phyloP scores from a whole-genome alignment of 2,113 vertebrate species.

The Zosterops japonicus region DNA sequence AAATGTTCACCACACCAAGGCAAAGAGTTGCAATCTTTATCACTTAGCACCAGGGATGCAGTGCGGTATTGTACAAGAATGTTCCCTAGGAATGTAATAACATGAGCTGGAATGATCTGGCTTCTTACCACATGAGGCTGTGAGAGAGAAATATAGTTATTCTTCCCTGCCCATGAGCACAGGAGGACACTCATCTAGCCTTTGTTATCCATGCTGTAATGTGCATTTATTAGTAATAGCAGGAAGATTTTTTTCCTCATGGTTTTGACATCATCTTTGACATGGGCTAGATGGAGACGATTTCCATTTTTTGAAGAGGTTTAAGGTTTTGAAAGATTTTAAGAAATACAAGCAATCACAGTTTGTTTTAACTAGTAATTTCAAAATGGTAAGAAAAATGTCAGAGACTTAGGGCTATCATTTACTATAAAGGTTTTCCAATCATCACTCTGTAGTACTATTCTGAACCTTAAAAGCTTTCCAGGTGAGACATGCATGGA shows the following conservation, averaged over 20 bases:
- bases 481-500: background rate
- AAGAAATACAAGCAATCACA: background rate
- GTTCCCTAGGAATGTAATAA: slow-evolving; percentile 40
- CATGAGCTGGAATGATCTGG: background rate
- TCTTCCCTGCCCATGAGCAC: background rate
- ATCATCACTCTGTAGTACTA: background rate
- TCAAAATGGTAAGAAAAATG: background rate
- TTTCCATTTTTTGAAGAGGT: background rate
- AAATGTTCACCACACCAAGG: background rate
- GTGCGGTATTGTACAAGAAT: background rate
- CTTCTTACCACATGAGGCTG: background rate
- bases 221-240: background rate
- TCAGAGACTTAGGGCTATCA: rapidly evolving
- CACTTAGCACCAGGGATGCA: background rate
- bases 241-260: background rate
- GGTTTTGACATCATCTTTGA: background rate
- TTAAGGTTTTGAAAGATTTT: background rate
- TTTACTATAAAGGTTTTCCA: background rate
- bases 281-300: background rate
- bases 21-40: background rate
- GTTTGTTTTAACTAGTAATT: background rate
- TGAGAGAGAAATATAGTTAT: background rate
- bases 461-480: background rate
- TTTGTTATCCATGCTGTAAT: background rate
- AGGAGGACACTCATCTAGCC: background rate